phyloP scores from a whole-genome alignment of 2,797 vertebrate genomes.

The Brotula barbata region DNA sequence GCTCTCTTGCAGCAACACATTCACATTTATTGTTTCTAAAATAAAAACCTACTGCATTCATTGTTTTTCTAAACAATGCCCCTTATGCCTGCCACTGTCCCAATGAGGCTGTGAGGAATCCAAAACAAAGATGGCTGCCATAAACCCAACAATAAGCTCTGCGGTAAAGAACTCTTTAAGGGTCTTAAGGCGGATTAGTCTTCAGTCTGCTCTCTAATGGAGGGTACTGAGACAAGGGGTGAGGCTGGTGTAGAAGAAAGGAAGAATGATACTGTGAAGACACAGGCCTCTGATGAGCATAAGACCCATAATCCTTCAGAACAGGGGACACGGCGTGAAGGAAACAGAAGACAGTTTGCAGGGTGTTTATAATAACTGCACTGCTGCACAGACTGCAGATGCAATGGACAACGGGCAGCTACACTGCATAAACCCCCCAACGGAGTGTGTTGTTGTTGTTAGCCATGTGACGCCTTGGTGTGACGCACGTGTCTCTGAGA shows the following conservation, averaged over 20 bases:
- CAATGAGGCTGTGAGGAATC: constrained; percentile 4
- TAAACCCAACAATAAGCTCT: constrained; percentile 43
- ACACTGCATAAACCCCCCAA: constrained; percentile 12
- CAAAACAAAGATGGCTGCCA: constrained; percentile 44
- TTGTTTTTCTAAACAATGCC: neutral
- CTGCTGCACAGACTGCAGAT: constrained; percentile 1
- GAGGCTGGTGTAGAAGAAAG: constrained; percentile 10
- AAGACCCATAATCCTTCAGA: constrained; percentile 60
- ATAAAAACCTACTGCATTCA: constrained; percentile 17
- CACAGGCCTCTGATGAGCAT: constrained; percentile 36
- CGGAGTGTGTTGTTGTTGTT: neutral
- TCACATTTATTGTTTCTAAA: constrained; percentile 35
- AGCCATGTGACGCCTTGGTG: neutral
- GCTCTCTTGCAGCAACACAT: constrained; percentile 2
- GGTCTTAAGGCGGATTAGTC: constrained; percentile 58
- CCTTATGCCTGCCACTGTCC: constrained; percentile 4
- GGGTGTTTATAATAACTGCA: constrained; percentile 23
- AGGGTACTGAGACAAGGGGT: constrained; percentile 35
- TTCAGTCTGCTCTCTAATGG: constrained; percentile 62
- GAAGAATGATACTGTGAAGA: constrained; percentile 41
- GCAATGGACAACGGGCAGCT: neutral
- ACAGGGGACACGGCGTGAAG: constrained; percentile 33
- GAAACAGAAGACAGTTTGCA: constrained; percentile 18
- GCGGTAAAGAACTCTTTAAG: constrained; percentile 44
- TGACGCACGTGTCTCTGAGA: constrained; percentile 11